Conservation (phyloP, 30 jellyfish, hydroid and myxozoan species). For the Nemopilema nomurai region DNA sequence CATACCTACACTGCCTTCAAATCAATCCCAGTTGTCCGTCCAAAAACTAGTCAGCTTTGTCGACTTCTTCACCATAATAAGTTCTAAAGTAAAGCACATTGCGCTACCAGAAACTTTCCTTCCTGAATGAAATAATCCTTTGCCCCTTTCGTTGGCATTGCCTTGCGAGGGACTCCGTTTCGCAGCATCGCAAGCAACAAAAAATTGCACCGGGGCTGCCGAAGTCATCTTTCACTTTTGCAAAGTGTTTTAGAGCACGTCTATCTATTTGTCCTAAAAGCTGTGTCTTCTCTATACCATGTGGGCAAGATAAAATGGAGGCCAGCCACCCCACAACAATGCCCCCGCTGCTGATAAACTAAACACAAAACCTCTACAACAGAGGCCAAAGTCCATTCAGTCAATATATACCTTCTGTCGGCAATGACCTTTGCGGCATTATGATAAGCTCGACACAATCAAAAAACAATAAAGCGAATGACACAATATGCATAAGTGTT, state of each 20-base stretch:
- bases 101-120: neutral
- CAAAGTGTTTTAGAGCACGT: neutral
- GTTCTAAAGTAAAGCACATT: neutral
- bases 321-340: too few relatives aligned
- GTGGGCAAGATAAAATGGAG: too few relatives aligned
- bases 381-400: too few relatives aligned
- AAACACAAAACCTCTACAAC: too few relatives aligned
- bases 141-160: neutral
- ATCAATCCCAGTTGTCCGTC: neutral
- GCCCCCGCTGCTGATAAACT: too few relatives aligned
- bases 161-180: too few relatives aligned
- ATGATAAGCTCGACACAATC: too few relatives aligned
- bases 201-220: slow-evolving; percentile 5
- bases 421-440: too few relatives aligned
- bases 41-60: neutral
- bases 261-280: neutral
- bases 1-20: neutral
- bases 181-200: slow-evolving; percentile 16
- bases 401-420: too few relatives aligned
- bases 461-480: too few relatives aligned
- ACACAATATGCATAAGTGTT: too few relatives aligned
- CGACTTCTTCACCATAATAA: neutral
- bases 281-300: neutral
- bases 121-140: neutral
- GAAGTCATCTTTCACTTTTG: neutral